These are phyloP conservation scores for Schizothorax lantsangensis DNA, from an alignment of 2,797 vertebrate genomes.

Conservation along the genomic window DNA sequence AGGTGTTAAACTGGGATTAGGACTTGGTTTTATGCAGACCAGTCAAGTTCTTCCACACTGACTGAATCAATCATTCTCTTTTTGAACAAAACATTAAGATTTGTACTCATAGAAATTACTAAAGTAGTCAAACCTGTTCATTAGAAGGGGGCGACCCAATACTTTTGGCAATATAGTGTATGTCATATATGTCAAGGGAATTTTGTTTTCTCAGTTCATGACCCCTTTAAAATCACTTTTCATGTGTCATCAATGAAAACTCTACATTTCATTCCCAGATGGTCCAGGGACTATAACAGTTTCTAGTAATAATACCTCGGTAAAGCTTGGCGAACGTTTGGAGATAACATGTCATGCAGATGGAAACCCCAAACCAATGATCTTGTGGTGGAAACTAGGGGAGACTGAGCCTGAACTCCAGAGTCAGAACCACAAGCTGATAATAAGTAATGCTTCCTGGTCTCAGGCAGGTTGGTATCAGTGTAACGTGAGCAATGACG, in stretches of 20 bases:
- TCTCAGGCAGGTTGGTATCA: conserved; percentile 43
- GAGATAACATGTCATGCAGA: conserved; percentile 61
- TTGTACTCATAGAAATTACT: no score
- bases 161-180: no score
- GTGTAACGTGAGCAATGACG: conserved; percentile 22
- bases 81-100: no score
- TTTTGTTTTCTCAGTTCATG: neutral
- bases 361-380: conserved; percentile 58
- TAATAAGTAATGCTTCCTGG: conserved; percentile 37
- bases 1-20: no score
- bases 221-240: neutral
- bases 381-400: conserved; percentile 36
- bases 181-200: neutral
- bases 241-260: neutral
- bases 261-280: conserved; percentile 29
- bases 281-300: conserved; percentile 20
- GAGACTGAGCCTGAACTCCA: neutral
- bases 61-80: no score
- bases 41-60: no score
- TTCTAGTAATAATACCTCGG: neutral
- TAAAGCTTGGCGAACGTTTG: conserved; percentile 65
- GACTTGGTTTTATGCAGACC: no score
- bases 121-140: no score
- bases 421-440: neutral
- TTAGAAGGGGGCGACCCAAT: no score